phyloP scores from a whole-genome alignment of 2,888 invertebrate genomes.

The Nephrotoma appendiculata region DNA sequence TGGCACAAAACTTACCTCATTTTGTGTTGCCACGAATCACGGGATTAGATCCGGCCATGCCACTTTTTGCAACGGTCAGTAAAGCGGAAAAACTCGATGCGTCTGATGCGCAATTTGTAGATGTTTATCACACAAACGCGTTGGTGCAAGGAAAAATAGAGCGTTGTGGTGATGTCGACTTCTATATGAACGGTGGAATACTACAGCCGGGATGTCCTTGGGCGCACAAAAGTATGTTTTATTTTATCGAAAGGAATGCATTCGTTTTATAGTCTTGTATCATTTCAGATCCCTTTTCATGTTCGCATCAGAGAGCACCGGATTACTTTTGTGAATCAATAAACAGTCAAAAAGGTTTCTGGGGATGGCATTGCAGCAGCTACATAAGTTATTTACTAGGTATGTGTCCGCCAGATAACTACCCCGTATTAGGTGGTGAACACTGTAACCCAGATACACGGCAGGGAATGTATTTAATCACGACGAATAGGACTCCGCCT shows the following conservation, averaged over 20 bases:
- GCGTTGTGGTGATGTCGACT: conserved; percentile 52
- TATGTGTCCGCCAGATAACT: conserved; percentile 39
- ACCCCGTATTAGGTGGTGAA: conserved; percentile 35
- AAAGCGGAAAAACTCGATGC: conserved; percentile 42
- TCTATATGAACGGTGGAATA: conserved; percentile 56
- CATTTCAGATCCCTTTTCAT: conserved; percentile 40
- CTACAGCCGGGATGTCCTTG: conserved; percentile 51
- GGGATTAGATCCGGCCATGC: conserved; percentile 54
- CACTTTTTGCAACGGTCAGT: conserved; percentile 42
- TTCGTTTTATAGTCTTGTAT: conserved; percentile 9
- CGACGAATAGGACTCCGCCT: conserved; percentile 39
- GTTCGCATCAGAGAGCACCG: conserved; percentile 48
- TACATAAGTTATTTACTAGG: conserved; percentile 42
- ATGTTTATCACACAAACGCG: conserved; percentile 57
- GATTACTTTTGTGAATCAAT: conserved; percentile 50
- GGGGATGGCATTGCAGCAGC: conserved; percentile 48
- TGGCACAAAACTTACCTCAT: conserved; percentile 37
- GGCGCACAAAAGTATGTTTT: conserved; percentile 28
- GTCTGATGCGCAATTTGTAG: conserved; percentile 51
- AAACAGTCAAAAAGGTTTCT: conserved; percentile 43
- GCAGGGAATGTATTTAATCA: conserved; percentile 39
- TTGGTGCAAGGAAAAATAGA: conserved; percentile 51
- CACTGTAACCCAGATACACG: conserved; percentile 23
- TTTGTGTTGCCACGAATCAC: conserved; percentile 43
- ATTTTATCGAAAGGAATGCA: neutral